A percentile compares a stretch with the other conserved stretches of the same genome.
Evolutionary conservation across 2,888 invertebrate genomes (phyloP).

Genomic region (Cabera pusaria): DNA sequence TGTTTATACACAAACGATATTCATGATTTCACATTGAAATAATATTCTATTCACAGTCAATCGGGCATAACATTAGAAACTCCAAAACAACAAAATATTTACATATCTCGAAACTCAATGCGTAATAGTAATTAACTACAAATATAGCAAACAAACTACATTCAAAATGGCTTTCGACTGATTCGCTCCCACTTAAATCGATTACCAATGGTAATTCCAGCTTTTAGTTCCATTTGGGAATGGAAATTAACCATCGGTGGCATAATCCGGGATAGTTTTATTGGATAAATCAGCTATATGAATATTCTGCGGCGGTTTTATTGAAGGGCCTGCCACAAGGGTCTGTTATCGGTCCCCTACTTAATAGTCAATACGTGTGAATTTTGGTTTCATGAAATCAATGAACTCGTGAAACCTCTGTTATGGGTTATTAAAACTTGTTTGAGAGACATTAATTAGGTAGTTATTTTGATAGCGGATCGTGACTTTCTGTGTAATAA

Average conservation of each 20-base stretch:
- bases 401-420: too few species aligned
- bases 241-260: conserved; percentile 61
- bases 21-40: too few species aligned
- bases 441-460: too few species aligned
- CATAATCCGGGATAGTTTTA: conserved; percentile 53
- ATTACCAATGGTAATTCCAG: conserved; percentile 66
- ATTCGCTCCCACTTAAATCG: conserved; percentile 49
- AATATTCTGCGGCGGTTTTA: conserved; percentile 28
- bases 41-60: too few species aligned
- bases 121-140: conserved; percentile 43
- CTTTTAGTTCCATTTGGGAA: conserved; percentile 70
- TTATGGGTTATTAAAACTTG: too few species aligned
- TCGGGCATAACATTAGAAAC: too few species aligned
- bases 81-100: conserved; percentile 7
- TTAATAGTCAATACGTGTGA: conserved; percentile 27
- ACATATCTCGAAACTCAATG: conserved; percentile 34
- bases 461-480: too few species aligned
- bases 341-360: conserved; percentile 29
- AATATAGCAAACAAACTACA: conserved; percentile 60
- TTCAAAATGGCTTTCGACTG: conserved; percentile 60
- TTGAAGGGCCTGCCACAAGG: conserved; percentile 31
- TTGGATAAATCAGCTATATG: conserved; percentile 27
- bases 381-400: conserved; percentile 2
- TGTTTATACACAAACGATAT: too few species aligned
- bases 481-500: too few species aligned